These are phyloP conservation scores for Sarcophaga caerulescens DNA, from an alignment of 2,888 invertebrate species.

Conservation along the genomic window DNA sequence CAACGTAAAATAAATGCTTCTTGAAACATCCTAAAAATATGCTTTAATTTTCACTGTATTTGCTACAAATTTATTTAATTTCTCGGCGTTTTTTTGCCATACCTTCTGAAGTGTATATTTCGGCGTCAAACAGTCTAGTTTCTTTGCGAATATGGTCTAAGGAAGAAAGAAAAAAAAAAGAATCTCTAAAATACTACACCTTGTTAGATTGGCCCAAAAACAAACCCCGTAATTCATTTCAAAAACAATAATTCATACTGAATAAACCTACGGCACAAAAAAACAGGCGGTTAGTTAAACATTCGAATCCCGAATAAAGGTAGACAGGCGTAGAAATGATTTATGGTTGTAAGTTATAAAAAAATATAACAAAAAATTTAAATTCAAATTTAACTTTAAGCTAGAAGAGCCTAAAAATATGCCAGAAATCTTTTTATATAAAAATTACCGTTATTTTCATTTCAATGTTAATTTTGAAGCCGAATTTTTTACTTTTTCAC, in stretches of 20 bases:
- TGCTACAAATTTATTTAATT: neutral
- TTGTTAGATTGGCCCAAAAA: neutral
- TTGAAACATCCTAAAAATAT: neutral
- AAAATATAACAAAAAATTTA: neutral
- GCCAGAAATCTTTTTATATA: neutral
- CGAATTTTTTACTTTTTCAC: conserved; percentile 26
- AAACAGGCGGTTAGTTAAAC: neutral
- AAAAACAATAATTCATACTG: neutral
- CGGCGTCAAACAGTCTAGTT: neutral
- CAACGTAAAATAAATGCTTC: neutral
- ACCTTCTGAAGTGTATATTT: neutral
- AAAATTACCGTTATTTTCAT: neutral
- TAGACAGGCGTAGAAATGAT: neutral
- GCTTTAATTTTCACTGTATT: neutral
- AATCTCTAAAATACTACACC: neutral
- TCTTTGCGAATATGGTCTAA: neutral
- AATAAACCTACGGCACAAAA: neutral
- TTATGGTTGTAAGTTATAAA: neutral
- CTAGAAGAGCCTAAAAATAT: conserved; percentile 7
- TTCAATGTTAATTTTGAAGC: conserved; percentile 43
- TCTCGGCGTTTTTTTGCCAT: neutral
- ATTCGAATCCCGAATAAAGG: neutral
- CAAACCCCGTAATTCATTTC: neutral
- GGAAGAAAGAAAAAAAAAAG: neutral
- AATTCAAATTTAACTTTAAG: neutral